Percentiles rank a stretch among this genome's conserved stretches.
Conservation (phyloP, 53 echinoderm and acorn worm genomes). For the Paracentrotus lividus region DNA sequence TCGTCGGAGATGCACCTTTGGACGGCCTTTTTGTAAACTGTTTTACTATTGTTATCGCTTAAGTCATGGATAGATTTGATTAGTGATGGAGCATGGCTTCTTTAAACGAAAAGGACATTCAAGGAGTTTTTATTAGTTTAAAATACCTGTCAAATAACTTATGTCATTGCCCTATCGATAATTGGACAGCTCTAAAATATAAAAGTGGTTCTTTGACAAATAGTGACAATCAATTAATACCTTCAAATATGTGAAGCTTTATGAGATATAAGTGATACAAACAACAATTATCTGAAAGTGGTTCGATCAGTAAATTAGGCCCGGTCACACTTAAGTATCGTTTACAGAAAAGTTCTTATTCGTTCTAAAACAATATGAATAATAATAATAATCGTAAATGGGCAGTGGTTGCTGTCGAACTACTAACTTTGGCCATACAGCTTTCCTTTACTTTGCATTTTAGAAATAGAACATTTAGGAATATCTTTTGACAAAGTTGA, state of each 20-base stretch:
- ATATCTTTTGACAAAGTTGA: no score
- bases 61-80: slow-evolving; percentile 11
- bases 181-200: not conserved
- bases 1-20: not conserved
- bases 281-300: not conserved
- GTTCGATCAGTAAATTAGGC: not conserved
- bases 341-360: no score
- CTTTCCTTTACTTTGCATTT: no score
- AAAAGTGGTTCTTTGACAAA: not conserved
- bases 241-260: not conserved
- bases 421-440: no score
- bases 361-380: no score
- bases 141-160: not conserved
- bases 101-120: not conserved
- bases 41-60: not conserved
- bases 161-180: not conserved
- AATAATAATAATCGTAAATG: no score
- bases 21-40: not conserved
- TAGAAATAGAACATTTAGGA: no score
- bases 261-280: not conserved
- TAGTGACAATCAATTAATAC: slow-evolving; percentile 10
- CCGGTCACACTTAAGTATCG: no score
- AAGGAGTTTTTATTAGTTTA: not conserved
- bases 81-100: no score
- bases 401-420: no score